Evolutionary conservation across 2,888 invertebrate genomes (phyloP), one percentile per base, ranked within the genome.

Genomic region (Ethmia dodecea): DNA sequence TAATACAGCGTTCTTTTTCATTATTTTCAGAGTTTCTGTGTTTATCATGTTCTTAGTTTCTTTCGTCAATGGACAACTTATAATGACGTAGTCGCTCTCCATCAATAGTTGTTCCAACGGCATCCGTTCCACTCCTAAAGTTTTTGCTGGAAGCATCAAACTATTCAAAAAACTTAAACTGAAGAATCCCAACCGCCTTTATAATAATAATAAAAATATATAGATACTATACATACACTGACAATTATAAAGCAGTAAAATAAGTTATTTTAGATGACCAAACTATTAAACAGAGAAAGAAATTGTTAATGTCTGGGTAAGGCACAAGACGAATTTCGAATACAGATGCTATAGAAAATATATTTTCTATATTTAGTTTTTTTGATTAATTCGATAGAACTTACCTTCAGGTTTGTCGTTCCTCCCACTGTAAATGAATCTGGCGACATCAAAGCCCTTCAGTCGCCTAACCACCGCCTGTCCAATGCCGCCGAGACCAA

Each of bases 401-500:
- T n/a, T 54, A 88, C 89, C 89, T 68, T 91, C 89, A 35, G 88
- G 86, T 50, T 91, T 92, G 40, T 89, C 88, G n/a, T 67, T 84
- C 30, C 92, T 89, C 2, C 94, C 94, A 9, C 89, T 88, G 61
- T 97, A 97, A 0, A 97, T 43, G 44, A 97, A 89, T 46, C 81
- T 84, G 0, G 69, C 81, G 0, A 95, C 90, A 14, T 92, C 90
- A 52, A 97, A 97, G 0, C 92, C 90, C 34, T 86, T 83, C 3
- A 97, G 73, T 37, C 94, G 87, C 50, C 90, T 88, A 1, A 92
- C 92, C 20, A 96, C 89, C 0, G 91, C 90, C 62, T 91, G 90
- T 0, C 94, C 95, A 49, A 96, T 91, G 32, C 91, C 89, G 0
- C 96, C 96, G 11, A 95, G 81, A n/a, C 96, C 96, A 8, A 93